Conservation (phyloP, 2,797 vertebrate genomes). For the Protonibea diacanthus region DNA sequence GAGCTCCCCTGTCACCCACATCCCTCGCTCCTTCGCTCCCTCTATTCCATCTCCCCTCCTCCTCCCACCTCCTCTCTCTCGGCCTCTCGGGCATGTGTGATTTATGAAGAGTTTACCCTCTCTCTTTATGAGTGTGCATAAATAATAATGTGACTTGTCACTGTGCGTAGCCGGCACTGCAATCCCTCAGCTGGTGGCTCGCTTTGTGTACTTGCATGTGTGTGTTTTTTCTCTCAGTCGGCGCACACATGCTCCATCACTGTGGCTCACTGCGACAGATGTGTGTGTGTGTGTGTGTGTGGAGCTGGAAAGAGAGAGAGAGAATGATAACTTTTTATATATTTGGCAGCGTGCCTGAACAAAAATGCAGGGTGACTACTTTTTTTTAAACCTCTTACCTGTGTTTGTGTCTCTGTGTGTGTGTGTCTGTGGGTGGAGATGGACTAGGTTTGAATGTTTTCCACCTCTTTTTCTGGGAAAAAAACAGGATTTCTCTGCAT, state of each 20-base stretch:
- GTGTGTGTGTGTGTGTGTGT: conserved; percentile 14
- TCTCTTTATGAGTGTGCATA: conserved; percentile 85
- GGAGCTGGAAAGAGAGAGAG: conserved; percentile 4
- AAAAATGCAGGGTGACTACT: background rate
- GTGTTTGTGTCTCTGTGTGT: background rate
- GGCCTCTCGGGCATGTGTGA: conserved; percentile 70
- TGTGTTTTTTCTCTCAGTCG: conserved; percentile 11
- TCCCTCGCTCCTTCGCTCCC: conserved; percentile 22
- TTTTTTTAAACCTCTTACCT: background rate
- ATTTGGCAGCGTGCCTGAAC: conserved; percentile 5
- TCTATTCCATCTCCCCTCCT: conserved; percentile 3
- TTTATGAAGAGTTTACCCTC: conserved; percentile 84
- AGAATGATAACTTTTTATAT: conserved; percentile 22
- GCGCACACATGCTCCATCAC: conserved; percentile 60
- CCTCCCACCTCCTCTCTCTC: conserved; percentile 6
- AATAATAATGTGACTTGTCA: conserved; percentile 84
- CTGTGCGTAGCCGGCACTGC: conserved; percentile 54
- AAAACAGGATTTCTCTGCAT: background rate
- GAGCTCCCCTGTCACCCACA: conserved; percentile 56
- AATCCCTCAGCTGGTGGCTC: conserved; percentile 70
- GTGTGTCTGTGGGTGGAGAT: no score
- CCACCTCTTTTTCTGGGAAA: background rate
- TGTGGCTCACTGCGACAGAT: conserved; percentile 43
- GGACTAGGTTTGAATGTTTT: background rate
- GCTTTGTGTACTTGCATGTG: conserved; percentile 30